Conservation (phyloP, 2,888 invertebrate species). For the Cerastis leucographa region DNA sequence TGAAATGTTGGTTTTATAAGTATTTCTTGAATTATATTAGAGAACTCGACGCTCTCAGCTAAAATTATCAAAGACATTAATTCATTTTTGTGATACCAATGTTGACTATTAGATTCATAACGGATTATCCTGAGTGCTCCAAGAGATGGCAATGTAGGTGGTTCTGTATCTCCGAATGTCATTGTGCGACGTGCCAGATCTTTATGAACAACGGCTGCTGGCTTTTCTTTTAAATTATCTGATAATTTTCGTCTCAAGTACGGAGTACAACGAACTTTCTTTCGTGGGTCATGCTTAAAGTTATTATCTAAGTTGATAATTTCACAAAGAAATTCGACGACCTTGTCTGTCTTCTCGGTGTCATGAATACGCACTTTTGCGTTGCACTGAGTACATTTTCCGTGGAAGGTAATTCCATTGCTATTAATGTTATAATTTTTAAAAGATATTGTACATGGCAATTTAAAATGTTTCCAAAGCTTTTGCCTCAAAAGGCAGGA, state of each 20-base stretch:
- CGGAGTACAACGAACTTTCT: conserved; percentile 42
- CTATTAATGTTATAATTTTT: conserved; percentile 46
- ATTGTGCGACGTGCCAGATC: conserved; percentile 49
- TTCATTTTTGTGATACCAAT: conserved; percentile 44
- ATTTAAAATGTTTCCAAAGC: conserved; percentile 49
- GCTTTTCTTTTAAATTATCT: conserved; percentile 45
- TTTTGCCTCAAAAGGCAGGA: conserved; percentile 48
- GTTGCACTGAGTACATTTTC: conserved; percentile 47
- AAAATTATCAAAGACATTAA: conserved; percentile 46
- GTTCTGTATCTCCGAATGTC: conserved; percentile 45
- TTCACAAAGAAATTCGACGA: conserved; percentile 48
- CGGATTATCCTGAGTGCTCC: conserved; percentile 45
- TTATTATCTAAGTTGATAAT: conserved; percentile 45
- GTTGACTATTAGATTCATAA: conserved; percentile 41
- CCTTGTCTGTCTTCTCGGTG: conserved; percentile 44
- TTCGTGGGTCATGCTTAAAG: conserved; percentile 40
- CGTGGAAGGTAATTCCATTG: conserved; percentile 49
- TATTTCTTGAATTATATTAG: conserved; percentile 46
- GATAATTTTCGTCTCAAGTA: conserved; percentile 48
- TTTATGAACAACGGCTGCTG: conserved; percentile 46
- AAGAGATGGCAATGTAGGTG: conserved; percentile 46
- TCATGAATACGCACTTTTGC: conserved; percentile 49
- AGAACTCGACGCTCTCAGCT: conserved; percentile 42
- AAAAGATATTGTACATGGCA: conserved; percentile 47
- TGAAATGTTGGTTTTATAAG: conserved; percentile 48